Base-by-base conservation (phyloP, 2,888 invertebrate genomes). In the Baccha elongata region DNA sequence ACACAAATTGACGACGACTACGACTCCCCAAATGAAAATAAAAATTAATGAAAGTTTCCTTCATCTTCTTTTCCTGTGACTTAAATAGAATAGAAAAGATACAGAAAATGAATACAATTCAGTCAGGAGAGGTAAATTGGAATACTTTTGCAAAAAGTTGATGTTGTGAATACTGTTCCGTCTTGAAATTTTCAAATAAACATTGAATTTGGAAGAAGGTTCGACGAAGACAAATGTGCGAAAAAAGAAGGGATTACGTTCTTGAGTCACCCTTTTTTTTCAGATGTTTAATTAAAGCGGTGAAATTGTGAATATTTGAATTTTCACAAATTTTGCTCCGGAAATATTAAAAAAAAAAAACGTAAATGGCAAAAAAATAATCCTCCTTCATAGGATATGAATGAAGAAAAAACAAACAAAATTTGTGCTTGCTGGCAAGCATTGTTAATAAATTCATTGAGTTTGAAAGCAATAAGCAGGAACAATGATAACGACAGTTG, bases 41-140 rank as follows among this genome's bases (percentile, higher is more conserved):
- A 78, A 78, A 83, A 83, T 83, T 78, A 83, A 83, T 83, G 83
- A 83, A 76, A 76, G 48, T 76, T 72, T 55, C 64, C 52, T 40
- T 67, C 19, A 21, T 35, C 10, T 37, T 19, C 15, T 62, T 7
- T 10, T 19, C 11, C 48, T 3, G 32, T 32, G 3, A 4, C n/a
- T 15, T 8, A 3, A 50, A 21, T 35, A 29, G 26, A 40, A 60
- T 15, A 29, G 17, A 26, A 3, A n/a, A 21, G 17, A n/a, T 3
- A 35, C 37, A 55, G 35, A 37, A 55, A 10, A 6, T 23, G 55
- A 37, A 40, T n/a, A 13, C 1, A 23, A 7, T 1, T 0, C 21
- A 7, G n/a, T 1, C 26, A 6, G 15, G 44, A 52, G 68, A 42
- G 65, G 52, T 53, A 71, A 71, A 81, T 81, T 81, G 71, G 75